A percentile compares a stretch with the other conserved stretches of the same genome.
Conservation (phyloP, 2,888 invertebrate species). For the Acleris sparsana region DNA sequence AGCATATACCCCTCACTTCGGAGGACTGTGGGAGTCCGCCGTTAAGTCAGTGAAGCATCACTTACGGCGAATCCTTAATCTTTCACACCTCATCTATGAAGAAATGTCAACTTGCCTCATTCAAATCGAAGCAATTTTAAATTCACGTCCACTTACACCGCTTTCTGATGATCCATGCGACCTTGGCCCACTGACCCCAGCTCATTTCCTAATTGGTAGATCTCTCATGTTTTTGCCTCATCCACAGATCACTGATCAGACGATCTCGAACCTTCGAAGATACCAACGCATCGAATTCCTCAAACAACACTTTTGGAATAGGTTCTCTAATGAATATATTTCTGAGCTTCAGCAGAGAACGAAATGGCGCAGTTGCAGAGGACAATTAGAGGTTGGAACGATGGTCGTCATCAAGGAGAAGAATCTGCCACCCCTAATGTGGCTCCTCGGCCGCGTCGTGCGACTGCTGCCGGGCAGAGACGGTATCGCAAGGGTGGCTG, state of each 20-base stretch:
- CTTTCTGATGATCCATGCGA: conserved; percentile 22
- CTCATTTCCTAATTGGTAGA: conserved; percentile 13
- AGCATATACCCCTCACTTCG: conserved; percentile 34
- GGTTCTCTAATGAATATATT: conserved; percentile 26
- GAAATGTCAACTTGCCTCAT: conserved; percentile 28
- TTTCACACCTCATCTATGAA: conserved; percentile 26
- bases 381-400: conserved; percentile 3
- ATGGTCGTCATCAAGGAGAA: conserved; percentile 26
- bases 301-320: conserved; percentile 27
- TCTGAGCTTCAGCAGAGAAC: conserved; percentile 23
- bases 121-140: conserved; percentile 29
- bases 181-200: conserved; percentile 1
- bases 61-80: conserved; percentile 8
- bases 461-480: conserved; percentile 20
- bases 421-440: conserved; percentile 27
- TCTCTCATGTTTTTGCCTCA: conserved; percentile 4
- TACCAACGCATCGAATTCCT: conserved; percentile 22
- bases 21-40: conserved; percentile 4
- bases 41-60: conserved; percentile 5
- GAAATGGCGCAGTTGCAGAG: conserved; percentile 18
- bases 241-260: conserved; percentile 4
- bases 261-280: conserved; percentile 3
- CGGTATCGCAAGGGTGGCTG: conserved; percentile 29
- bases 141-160: conserved; percentile 29
- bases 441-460: conserved; percentile 29